Evolutionary conservation across 1,140 invertebrate genomes (phyloP).

Genomic region (Drosophila nannoptera): DNA sequence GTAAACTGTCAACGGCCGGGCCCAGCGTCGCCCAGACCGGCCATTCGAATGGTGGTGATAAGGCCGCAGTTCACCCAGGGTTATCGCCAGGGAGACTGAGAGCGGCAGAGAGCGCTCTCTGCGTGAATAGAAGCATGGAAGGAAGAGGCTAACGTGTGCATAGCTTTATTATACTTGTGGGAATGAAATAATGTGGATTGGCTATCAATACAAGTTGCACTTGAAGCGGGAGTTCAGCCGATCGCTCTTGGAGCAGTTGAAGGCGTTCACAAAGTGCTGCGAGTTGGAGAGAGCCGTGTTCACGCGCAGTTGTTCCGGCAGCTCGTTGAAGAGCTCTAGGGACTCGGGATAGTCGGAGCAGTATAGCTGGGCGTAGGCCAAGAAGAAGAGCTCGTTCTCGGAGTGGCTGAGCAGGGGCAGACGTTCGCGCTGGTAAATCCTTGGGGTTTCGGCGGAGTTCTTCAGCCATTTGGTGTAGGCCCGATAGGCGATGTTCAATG

Average conservation of each 20-base stretch:
- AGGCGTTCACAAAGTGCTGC: constrained; percentile 87
- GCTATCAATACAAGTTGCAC: constrained; percentile 80
- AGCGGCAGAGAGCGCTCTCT: background rate
- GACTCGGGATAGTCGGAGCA: constrained; percentile 68
- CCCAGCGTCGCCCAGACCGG: background rate
- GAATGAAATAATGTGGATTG: background rate
- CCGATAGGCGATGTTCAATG: constrained; percentile 92
- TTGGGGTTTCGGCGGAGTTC: constrained; percentile 79
- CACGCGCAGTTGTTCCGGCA: constrained; percentile 87
- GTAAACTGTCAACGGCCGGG: constrained; percentile 28
- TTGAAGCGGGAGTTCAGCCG: constrained; percentile 90
- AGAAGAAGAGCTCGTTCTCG: constrained; percentile 92
- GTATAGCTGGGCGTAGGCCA: constrained; percentile 90
- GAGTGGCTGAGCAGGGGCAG: constrained; percentile 90
- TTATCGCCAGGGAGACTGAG: constrained; percentile 30
- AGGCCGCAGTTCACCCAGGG: constrained; percentile 35
- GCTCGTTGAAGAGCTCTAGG: constrained; percentile 51
- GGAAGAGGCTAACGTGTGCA: constrained; percentile 4
- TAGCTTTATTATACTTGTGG: constrained; percentile 31
- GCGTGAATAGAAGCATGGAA: background rate
- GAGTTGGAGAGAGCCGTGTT: constrained; percentile 91
- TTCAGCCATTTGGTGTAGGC: constrained; percentile 85
- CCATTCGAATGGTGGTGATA: constrained; percentile 34
- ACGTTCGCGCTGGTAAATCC: constrained; percentile 80
- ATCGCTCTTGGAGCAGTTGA: constrained; percentile 83